phyloP scores from a whole-genome alignment of 1,140 invertebrate species.

The Drosophila parvula region DNA sequence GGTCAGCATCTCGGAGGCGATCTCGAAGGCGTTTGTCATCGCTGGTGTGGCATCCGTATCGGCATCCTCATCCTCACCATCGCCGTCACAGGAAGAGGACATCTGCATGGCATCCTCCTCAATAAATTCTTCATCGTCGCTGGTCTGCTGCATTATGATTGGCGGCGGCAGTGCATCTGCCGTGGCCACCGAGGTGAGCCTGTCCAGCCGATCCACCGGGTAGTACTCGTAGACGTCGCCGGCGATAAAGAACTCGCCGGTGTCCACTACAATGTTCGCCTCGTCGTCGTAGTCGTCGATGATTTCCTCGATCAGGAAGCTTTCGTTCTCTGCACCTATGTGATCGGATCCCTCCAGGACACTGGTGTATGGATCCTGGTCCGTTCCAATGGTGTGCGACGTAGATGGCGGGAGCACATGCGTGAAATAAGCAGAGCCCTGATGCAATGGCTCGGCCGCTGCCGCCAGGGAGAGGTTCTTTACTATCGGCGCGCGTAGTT shows the following conservation, averaged over 20 bases:
- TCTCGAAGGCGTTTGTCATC: slow-evolving; percentile 66
- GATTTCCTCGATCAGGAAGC: slow-evolving; percentile 76
- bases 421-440: slow-evolving; percentile 60
- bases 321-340: slow-evolving; percentile 65
- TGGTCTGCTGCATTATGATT: slow-evolving; percentile 74
- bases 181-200: slow-evolving; percentile 59
- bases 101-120: slow-evolving; percentile 55
- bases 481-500: slow-evolving; percentile 58
- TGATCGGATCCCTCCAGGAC: slow-evolving; percentile 62
- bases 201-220: slow-evolving; percentile 66
- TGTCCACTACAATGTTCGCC: slow-evolving; percentile 70
- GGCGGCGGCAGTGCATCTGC: slow-evolving; percentile 73
- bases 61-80: slow-evolving; percentile 15
- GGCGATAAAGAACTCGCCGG: slow-evolving; percentile 71
- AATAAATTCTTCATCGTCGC: slow-evolving; percentile 64
- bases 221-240: slow-evolving; percentile 75
- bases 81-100: slow-evolving; percentile 50
- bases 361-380: slow-evolving; percentile 67
- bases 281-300: slow-evolving; percentile 75
- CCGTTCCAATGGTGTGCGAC: slow-evolving; percentile 40
- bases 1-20: slow-evolving; percentile 70
- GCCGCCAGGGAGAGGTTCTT: slow-evolving; percentile 73
- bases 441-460: slow-evolving; percentile 63
- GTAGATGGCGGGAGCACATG: slow-evolving; percentile 52
- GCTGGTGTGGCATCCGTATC: slow-evolving; percentile 25